Conservation (phyloP, 2,888 invertebrate species). For the Tromatobia lineatoria region DNA sequence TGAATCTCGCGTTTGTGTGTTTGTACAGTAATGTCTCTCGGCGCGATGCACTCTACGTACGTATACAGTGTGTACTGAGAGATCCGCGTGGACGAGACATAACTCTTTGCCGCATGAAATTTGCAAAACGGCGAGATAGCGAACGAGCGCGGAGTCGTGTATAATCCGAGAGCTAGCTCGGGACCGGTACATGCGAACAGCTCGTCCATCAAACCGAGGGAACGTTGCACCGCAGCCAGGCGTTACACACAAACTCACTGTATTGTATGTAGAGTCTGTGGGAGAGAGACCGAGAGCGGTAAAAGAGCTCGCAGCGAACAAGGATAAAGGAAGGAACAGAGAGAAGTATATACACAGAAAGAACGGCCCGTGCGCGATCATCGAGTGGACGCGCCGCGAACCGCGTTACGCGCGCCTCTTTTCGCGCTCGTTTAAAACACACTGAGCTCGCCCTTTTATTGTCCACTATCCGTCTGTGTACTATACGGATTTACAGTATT, state of each 20-base stretch:
- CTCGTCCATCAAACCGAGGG: slow-evolving; percentile 84
- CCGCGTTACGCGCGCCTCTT: slow-evolving; percentile 63
- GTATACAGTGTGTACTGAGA: slow-evolving; percentile 37
- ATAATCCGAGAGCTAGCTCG: slow-evolving; percentile 71
- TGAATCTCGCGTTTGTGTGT: slow-evolving; percentile 58
- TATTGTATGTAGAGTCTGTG: slow-evolving; percentile 33
- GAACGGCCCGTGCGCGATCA: slow-evolving; percentile 64
- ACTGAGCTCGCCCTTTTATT: slow-evolving; percentile 55
- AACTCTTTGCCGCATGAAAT: slow-evolving; percentile 74
- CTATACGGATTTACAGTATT: slow-evolving; percentile 1
- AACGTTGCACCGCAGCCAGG: slow-evolving; percentile 67
- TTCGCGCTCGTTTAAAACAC: slow-evolving; percentile 61
- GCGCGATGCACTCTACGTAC: slow-evolving; percentile 7
- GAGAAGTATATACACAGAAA: slow-evolving; percentile 24
- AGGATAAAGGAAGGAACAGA: slow-evolving; percentile 40
- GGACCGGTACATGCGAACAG: slow-evolving; percentile 81
- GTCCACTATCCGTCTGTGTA: slow-evolving; percentile 33
- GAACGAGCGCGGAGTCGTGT: slow-evolving; percentile 76
- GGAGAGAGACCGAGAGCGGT: slow-evolving; percentile 21
- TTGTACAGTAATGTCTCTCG: slow-evolving; percentile 60
- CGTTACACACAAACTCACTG: slow-evolving; percentile 31
- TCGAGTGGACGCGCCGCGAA: slow-evolving; percentile 44
- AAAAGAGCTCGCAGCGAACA: slow-evolving; percentile 35
- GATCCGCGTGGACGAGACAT: slow-evolving; percentile 67
- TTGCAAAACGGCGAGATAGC: slow-evolving; percentile 83